Evolutionary conservation across 2,113 vertebrate species (phyloP).

Genomic region (Lutjanus erythropterus): DNA sequence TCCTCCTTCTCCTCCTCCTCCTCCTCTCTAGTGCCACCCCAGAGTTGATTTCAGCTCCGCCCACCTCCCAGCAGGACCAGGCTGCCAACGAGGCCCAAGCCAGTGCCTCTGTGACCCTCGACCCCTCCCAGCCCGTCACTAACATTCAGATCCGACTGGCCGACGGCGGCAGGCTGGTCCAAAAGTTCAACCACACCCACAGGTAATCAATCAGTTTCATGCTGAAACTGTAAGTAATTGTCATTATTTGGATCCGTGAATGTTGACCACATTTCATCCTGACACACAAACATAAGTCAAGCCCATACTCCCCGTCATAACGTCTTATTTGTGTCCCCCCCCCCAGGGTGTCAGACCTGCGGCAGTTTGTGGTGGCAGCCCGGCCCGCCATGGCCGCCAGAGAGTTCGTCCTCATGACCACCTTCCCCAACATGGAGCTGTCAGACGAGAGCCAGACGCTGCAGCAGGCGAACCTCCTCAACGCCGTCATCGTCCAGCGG

Average conservation of each 20-base stretch:
- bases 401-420: slow-evolving; percentile 97
- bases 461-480: slow-evolving; percentile 97
- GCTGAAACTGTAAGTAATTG: too few relatives aligned
- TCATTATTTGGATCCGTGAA: neutral
- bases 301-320: neutral
- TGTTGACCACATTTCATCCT: neutral
- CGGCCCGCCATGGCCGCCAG: slow-evolving; percentile 93
- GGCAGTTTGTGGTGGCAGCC: slow-evolving; percentile 92
- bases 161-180: slow-evolving; percentile 93
- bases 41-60: slow-evolving; percentile 86
- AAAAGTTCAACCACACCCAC: slow-evolving; percentile 97
- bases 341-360: slow-evolving; percentile 94
- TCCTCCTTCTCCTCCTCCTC: neutral
- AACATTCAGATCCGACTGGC: slow-evolving; percentile 97
- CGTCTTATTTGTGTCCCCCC: neutral
- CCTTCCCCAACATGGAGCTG: slow-evolving; percentile 98
- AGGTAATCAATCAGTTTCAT: too few relatives aligned
- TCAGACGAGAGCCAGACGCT: slow-evolving; percentile 94
- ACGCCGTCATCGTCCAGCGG: slow-evolving; percentile 97
- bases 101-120: slow-evolving; percentile 85
- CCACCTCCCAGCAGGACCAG: slow-evolving; percentile 87
- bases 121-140: slow-evolving; percentile 90
- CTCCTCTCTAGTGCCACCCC: slow-evolving; percentile 87
- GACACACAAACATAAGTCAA: neutral
- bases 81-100: slow-evolving; percentile 93